phyloP scores from a whole-genome alignment of 2,113 vertebrate genomes.

The Apodemus speciosus region DNA sequence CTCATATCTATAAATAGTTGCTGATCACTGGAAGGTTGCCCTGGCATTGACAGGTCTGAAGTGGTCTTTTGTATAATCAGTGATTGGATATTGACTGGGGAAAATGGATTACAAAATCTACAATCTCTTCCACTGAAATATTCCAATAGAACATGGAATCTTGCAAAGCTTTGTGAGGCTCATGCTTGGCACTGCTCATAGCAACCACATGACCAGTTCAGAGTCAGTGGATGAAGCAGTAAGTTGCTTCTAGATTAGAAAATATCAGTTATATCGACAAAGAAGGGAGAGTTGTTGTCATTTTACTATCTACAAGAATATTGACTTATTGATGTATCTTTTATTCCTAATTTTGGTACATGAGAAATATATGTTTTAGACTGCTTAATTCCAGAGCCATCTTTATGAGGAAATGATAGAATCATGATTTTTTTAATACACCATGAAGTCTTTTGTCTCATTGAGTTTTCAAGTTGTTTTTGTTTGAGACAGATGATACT shows the following conservation, averaged over 20 bases:
- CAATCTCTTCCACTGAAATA: background rate
- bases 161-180: background rate
- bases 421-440: background rate
- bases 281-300: slow-evolving; percentile 10
- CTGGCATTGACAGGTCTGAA: background rate
- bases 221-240: background rate
- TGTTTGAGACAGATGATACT: slow-evolving; percentile 34
- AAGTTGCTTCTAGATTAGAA: slow-evolving; percentile 4
- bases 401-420: background rate
- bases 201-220: slow-evolving; percentile 28
- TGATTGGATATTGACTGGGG: background rate
- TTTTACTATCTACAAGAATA: slow-evolving; percentile 20
- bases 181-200: slow-evolving; percentile 12
- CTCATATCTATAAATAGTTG: slow-evolving; percentile 12
- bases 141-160: background rate
- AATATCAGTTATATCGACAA: background rate
- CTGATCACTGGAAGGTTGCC: slow-evolving; percentile 18
- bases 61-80: background rate
- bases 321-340: background rate
- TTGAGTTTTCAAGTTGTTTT: slow-evolving; percentile 17
- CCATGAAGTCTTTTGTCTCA: background rate
- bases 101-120: background rate
- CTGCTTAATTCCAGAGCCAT: slow-evolving; percentile 13
- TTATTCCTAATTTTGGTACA: slow-evolving; percentile 27
- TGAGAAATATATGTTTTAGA: slow-evolving; percentile 37